Base-by-base conservation (phyloP, 2,888 invertebrate species). In the Agrotis puta region DNA sequence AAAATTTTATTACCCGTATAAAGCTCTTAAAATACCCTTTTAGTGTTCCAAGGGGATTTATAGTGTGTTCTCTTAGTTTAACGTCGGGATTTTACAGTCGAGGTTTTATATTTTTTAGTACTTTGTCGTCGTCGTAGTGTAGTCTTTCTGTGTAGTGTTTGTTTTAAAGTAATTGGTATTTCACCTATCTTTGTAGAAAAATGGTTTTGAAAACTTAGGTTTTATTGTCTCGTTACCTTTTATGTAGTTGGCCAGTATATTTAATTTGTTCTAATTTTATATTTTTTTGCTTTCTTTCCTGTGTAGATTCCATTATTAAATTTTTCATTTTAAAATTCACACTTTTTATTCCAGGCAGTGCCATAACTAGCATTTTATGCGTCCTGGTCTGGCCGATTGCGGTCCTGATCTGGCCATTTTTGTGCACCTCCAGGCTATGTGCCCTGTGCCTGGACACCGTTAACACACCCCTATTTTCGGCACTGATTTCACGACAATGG, bases 31-130 rank as follows among this genome's bases (percentile, higher is more conserved):
- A 77, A 76, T 51, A 56, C 59, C 54, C 58, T 59, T 70, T 64
- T 58, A 72, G 51, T 54, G 68, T 67, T 70, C 47, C 48, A 64
- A 64, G 56, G 64, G 45, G 56, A 77, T 82, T 82, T 83, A 82
- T 74, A 39, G 74, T 51, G 65, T 51, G 64, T 59, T 73, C 59
- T 76, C 53, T 68, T 56, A 54, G 70, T 80, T 80, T 80, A 66
- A 80, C 50, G 74, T 33, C 45, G 43, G 51, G 39, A 51, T 57
- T 77, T 74, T 74, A 64, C 51, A 20, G 59, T 56, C 51, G 22
- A 22, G 56, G 27, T 47, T 81, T 57, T 70, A 45, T 74, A 33
- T 70, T 57, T 65, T 79, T 79, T 58, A 39, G 22, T 47, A 59
- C 50, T 20, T 58, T 51, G 47, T 50, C 47, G 24, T 50, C 47